phyloP scores from a whole-genome alignment of 1,140 invertebrate genomes.

The Rhysida immarginata region DNA sequence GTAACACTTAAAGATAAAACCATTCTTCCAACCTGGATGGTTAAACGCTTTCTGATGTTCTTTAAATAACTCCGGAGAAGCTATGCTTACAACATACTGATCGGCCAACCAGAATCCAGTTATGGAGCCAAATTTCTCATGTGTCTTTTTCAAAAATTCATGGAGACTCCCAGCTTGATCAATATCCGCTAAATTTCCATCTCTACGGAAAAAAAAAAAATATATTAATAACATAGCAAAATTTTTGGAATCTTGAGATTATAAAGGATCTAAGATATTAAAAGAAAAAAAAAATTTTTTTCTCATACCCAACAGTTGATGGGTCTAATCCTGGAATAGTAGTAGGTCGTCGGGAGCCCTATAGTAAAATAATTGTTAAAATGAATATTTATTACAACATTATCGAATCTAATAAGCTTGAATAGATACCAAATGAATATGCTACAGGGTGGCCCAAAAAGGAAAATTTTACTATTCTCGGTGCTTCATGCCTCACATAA shows the following conservation, averaged over 20 bases:
- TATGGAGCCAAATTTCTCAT: slow-evolving; percentile 25
- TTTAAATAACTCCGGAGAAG: slow-evolving; percentile 24
- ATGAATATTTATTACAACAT: no score
- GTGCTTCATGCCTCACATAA: no score
- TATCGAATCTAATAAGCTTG: no score
- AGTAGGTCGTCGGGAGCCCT: no score
- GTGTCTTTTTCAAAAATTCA: slow-evolving; percentile 26
- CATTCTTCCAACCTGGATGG: slow-evolving; percentile 23
- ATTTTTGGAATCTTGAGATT: not conserved
- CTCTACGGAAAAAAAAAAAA: slow-evolving; percentile 19
- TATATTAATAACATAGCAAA: not conserved
- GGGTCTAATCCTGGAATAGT: no score
- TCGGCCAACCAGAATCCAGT: slow-evolving; percentile 27
- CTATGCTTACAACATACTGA: slow-evolving; percentile 25
- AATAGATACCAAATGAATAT: no score
- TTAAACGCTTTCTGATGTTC: slow-evolving; percentile 26
- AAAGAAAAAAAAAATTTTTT: not conserved
- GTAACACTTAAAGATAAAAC: no score
- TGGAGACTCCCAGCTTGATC: slow-evolving; percentile 26
- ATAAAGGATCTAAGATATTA: not conserved
- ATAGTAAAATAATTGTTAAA: no score
- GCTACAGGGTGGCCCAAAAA: no score
- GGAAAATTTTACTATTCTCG: no score
- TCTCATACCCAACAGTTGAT: no score
- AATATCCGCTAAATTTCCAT: slow-evolving; percentile 29